Base-by-base conservation (phyloP, 2,797 vertebrate species). In the Buceros bicornis region DNA sequence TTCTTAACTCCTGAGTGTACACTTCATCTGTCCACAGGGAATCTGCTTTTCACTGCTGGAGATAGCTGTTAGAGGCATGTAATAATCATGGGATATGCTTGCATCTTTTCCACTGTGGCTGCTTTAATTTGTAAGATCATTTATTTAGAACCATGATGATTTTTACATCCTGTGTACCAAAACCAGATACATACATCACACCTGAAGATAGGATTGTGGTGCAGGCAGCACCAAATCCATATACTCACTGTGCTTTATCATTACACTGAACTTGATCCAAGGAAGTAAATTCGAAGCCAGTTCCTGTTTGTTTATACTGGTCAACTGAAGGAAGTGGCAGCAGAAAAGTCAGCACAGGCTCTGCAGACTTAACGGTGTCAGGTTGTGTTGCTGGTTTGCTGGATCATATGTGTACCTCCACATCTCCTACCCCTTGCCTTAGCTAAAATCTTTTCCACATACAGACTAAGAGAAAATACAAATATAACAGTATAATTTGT, bases 1-100 rank as follows among this genome's bases (percentile, higher is more conserved):
- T 70, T 93, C 88, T 73, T 89, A 87, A 87, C 17, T 87, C 67
- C 71, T 40, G 26, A 83, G 26, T 17, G 21, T 82, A 90, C 95
- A 90, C 56, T 91, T 88, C 37, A 25, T 35, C 82, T 84, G 13
- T 51, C 51, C 82, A 95, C 58, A 61, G 77, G 77, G 70, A 91
- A 84, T 67, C 60, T 82, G 87, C 35, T 62, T 22, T 82, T 80
- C 48, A 16, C 42, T 71, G 42, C 29, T 71, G 37, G 50, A 92
- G 56, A 70, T 50, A 62, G 22, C 45, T 61, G 16, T 87, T 83
- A 78, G 45, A 88, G 35, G 12, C 42, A 40, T 18, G 45, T 48
- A 90, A 67, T 70, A 87, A 67, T 61, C 56, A 33, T 24, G 35
- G 45, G 89, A 84, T 22, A 77, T 5, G 42, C 64, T 80, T 85